These are phyloP conservation scores for Paradisaea rubra DNA, from an alignment of 2,113 vertebrate genomes.

Conservation along the genomic window DNA sequence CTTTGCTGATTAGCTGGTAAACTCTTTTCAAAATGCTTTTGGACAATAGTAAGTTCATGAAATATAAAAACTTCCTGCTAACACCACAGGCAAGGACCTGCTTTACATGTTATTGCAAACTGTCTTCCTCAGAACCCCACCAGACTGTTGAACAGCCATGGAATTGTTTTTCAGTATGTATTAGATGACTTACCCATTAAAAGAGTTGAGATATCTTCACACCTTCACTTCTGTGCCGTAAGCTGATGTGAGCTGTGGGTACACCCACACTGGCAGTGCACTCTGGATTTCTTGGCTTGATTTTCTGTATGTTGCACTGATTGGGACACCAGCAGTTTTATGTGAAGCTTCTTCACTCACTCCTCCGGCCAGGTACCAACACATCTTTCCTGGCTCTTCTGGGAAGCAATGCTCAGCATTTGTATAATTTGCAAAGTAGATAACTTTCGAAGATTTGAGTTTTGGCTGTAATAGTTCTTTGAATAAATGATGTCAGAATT, in stretches of 20 bases:
- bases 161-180: not conserved
- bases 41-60: not conserved
- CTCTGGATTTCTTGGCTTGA: not conserved
- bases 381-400: not conserved
- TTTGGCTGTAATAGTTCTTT: not conserved
- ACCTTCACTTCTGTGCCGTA: not conserved
- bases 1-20: conserved; percentile 30
- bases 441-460: not conserved
- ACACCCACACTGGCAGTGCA: not conserved
- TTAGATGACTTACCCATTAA: not conserved
- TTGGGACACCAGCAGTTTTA: not conserved
- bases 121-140: not conserved
- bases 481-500: not conserved
- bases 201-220: not conserved
- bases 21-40: conserved; percentile 21
- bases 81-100: fast-evolving
- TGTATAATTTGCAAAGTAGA: not conserved
- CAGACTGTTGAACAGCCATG: not conserved
- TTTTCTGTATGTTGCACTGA: fast-evolving
- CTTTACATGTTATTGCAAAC: fast-evolving
- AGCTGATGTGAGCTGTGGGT: not conserved
- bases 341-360: not conserved
- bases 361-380: not conserved
- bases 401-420: not conserved
- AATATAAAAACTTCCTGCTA: not conserved